These are phyloP conservation scores for Taeniopygia guttata DNA, from an alignment of 2,797 vertebrate genomes.

Conservation along the genomic window DNA sequence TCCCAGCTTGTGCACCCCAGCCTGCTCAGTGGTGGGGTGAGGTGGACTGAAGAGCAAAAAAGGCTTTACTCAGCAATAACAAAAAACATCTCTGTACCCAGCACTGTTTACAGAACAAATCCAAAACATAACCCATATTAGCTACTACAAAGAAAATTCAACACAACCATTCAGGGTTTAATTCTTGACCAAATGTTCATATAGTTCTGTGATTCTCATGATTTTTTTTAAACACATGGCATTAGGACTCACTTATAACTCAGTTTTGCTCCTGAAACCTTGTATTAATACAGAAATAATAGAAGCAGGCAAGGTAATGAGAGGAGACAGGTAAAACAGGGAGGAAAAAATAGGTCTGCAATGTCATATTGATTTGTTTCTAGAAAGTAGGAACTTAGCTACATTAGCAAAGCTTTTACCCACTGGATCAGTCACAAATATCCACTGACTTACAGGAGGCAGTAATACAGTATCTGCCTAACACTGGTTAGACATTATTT, in stretches of 20 bases:
- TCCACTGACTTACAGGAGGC: not conserved
- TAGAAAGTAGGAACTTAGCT: not conserved
- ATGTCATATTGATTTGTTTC: constrained; percentile 12
- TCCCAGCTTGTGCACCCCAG: not conserved
- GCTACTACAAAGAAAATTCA: not conserved
- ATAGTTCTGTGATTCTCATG: not conserved
- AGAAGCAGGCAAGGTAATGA: not conserved
- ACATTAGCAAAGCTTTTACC: constrained; percentile 29
- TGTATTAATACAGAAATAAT: not conserved
- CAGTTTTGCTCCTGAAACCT: not conserved
- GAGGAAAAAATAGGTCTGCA: not conserved
- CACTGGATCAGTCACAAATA: not conserved
- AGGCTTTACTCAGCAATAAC: not conserved
- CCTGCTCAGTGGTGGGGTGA: not conserved
- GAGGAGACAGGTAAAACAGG: not conserved
- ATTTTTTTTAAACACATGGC: not conserved
- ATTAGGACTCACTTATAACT: not conserved
- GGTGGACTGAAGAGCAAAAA: not conserved
- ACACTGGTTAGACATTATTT: not conserved
- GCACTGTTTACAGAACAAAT: not conserved
- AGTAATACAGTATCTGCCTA: not conserved
- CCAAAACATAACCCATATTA: not conserved
- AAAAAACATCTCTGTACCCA: not conserved
- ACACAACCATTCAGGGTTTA: not conserved
- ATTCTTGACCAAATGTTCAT: not conserved